Conservation (phyloP, 2,888 invertebrate species). For the Apamea crenata region DNA sequence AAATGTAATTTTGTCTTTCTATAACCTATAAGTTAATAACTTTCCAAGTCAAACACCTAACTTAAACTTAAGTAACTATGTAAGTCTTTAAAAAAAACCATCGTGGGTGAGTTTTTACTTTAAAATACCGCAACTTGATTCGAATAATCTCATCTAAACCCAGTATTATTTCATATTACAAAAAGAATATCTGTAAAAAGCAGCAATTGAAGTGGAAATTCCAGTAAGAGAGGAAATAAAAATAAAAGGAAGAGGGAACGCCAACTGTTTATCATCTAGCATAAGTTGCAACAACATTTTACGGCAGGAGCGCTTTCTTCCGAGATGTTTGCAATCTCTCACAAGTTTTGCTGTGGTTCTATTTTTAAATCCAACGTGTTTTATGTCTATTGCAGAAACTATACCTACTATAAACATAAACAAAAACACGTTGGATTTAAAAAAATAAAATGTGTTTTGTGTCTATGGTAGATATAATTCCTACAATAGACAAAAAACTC, state of each 20-base stretch:
- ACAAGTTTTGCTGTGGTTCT: constrained; percentile 47
- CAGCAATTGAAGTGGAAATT: constrained; percentile 56
- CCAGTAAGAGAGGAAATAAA: constrained; percentile 45
- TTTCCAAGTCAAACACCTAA: neutral
- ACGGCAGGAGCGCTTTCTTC: constrained; percentile 47
- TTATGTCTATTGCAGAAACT: constrained; percentile 17
- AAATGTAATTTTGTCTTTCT: neutral
- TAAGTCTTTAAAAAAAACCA: neutral
- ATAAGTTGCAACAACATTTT: constrained; percentile 60
- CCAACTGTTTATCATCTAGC: constrained; percentile 60
- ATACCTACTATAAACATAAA: too few species aligned
- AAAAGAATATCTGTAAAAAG: constrained; percentile 28
- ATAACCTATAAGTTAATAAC: neutral
- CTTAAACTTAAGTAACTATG: neutral
- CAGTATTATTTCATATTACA: constrained; percentile 24
- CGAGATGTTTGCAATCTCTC: constrained; percentile 59
- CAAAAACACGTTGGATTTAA: too few species aligned
- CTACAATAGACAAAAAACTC: too few species aligned
- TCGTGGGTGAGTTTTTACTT: neutral
- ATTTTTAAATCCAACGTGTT: constrained; percentile 49
- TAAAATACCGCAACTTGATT: constrained; percentile 7
- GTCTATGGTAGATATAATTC: constrained; percentile 6
- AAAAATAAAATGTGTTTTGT: too few species aligned
- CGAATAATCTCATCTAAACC: constrained; percentile 4
- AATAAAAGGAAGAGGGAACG: constrained; percentile 30